Evolutionary conservation across 2,113 vertebrate genomes (phyloP), one percentile per base, ranked within the genome.

Genomic region (Elachura formosa): DNA sequence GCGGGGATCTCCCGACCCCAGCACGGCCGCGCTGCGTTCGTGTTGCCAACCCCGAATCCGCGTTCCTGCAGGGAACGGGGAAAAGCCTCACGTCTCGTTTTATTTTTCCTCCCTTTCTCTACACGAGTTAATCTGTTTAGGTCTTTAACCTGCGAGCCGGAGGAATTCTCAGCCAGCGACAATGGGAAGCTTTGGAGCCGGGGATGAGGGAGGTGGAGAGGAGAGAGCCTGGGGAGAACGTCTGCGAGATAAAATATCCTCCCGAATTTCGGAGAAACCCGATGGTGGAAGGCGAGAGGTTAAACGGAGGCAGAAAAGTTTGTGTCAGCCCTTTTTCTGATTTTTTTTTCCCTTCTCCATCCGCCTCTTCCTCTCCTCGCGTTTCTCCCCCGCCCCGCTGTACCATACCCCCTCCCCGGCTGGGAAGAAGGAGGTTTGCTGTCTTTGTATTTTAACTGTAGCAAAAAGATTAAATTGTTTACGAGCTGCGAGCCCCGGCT

Each of bases 381-480:
- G 68, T 69, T 14, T 71, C 84, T 73, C 64, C 68, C 41, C 83
- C 19, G 7, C 76, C 82, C 87, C 62, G 4, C 61, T 3, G 2
- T 3, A 11, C 19, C 29, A 36, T 78, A 43, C 95, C 96, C 94
- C 96, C 97, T 94, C 94, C 96, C 96, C n/a, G 18, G 80, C 94
- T 96, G 96, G 95, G 84, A 96, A 94, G 96, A 75, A 97, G 97
- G 94, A 98, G 97, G 96, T 97, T 97, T 97, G 98, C 97, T 96
- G 97, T 88, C 96, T 98, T 98, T 98, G 97, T 98, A 97, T 98
- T 98, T 98, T 98, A 98, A 99, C 98, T 98, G 98, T 98, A 98
- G 98, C 98, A 98, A 99, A 99, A 99, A 99, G 98, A 99, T 99
- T 99, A 99, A 99, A 99, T 99, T 99, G 98, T 99, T 99, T 99